These are phyloP conservation scores for Melanotaenia boesemani DNA, from an alignment of 2,797 vertebrate species.

Conservation along the genomic window DNA sequence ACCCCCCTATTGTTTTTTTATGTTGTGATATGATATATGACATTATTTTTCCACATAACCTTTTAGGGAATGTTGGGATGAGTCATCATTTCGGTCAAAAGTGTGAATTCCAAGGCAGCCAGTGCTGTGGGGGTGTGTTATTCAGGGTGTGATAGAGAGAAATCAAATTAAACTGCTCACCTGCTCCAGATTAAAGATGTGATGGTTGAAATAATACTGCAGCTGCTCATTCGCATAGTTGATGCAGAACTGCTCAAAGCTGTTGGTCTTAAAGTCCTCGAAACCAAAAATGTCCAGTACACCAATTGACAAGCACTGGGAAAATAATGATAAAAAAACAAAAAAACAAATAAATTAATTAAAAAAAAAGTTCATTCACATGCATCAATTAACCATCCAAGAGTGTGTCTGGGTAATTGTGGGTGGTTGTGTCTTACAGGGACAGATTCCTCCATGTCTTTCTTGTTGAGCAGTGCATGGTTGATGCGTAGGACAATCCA, in stretches of 20 bases:
- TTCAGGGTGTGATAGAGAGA: background rate
- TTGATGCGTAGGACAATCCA: conserved; percentile 99
- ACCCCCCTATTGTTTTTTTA: background rate
- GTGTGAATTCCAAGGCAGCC: background rate
- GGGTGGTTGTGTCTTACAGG: conserved; percentile 80
- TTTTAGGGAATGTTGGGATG: conserved; percentile 34
- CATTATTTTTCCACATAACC: background rate
- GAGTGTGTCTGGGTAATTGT: background rate
- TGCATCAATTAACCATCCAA: background rate
- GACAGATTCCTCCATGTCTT: conserved; percentile 95
- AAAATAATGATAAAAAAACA: conserved; percentile 4
- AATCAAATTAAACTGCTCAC: conserved; percentile 69
- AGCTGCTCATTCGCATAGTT: conserved; percentile 99
- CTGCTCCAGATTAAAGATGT: conserved; percentile 99
- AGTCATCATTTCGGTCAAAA: conserved; percentile 26
- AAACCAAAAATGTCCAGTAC: conserved; percentile 99
- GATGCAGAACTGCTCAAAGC: conserved; percentile 99
- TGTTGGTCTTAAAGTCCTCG: conserved; percentile 98
- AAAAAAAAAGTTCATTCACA: background rate
- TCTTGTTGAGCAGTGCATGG: conserved; percentile 97
- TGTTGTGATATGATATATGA: conserved; percentile 4
- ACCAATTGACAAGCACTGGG: conserved; percentile 94
- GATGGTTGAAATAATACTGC: conserved; percentile 99
- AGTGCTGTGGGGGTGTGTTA: background rate
- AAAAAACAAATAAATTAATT: background rate